Conservation (phyloP, 1,140 invertebrate species). For the Heliothis virescens region DNA sequence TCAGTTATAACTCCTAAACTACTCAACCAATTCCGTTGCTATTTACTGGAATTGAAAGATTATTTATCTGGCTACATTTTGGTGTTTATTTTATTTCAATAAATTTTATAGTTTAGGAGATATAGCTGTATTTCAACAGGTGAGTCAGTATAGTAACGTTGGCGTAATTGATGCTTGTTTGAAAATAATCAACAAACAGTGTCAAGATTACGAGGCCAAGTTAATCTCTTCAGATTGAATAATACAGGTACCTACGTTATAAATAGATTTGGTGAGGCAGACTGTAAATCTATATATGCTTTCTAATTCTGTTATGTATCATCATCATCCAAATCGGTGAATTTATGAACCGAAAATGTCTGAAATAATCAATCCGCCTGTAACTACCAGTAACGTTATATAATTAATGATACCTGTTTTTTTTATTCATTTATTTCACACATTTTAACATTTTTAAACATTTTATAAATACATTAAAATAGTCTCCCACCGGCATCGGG, state of each 20-base stretch:
- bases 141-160: not conserved
- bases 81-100: not conserved
- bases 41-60: not conserved
- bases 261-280: not conserved
- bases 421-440: no score
- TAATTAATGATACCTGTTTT: no score
- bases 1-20: not conserved
- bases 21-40: not conserved
- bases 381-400: no score
- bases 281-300: no score
- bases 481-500: no score
- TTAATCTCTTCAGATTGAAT: not conserved
- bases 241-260: not conserved
- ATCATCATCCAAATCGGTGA: no score
- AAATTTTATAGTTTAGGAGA: not conserved
- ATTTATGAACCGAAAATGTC: no score
- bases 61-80: not conserved
- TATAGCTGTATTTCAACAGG: not conserved
- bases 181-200: not conserved
- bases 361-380: no score
- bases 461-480: no score
- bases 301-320: no score
- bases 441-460: no score
- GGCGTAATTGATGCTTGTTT: not conserved
- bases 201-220: constrained; percentile 6